Conservation (phyloP, 2,113 vertebrate species). For the Anoplopoma fimbria region DNA sequence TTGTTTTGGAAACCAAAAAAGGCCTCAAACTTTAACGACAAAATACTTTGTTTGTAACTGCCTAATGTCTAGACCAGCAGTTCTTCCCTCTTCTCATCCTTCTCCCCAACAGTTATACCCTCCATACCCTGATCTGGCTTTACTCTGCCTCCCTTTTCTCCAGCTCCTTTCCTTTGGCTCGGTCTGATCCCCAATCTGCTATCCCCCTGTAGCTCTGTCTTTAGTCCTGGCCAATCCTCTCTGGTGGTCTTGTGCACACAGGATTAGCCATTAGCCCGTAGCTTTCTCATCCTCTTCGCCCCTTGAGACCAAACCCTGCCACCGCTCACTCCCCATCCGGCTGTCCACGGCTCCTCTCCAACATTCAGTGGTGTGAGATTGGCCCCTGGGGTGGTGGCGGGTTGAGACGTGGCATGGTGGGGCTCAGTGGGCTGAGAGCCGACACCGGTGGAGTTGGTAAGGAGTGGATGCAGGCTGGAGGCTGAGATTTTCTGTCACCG, state of each 20-base stretch:
- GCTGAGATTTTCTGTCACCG: constrained; percentile 59
- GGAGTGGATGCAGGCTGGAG: constrained; percentile 38
- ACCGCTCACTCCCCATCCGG: constrained; percentile 39
- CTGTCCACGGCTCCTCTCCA: constrained; percentile 62
- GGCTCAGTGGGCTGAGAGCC: constrained; percentile 57
- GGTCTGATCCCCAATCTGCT: constrained; percentile 37
- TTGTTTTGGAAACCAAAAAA: background rate
- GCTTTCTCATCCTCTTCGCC: constrained; percentile 42
- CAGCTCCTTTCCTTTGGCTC: constrained; percentile 22
- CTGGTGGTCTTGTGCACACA: constrained; percentile 59
- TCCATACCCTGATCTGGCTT: constrained; percentile 24
- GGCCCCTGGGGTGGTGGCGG: constrained; percentile 59
- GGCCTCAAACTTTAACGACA: background rate
- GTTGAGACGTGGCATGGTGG: constrained; percentile 63
- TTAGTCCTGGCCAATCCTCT: constrained; percentile 59
- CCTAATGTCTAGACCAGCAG: background rate
- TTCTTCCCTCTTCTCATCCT: background rate
- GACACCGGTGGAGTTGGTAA: constrained; percentile 35
- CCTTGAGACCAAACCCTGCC: constrained; percentile 47
- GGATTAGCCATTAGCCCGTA: constrained; percentile 68
- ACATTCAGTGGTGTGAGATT: constrained; percentile 50
- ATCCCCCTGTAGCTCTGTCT: constrained; percentile 45
- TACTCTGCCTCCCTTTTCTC: background rate
- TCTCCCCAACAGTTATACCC: background rate
- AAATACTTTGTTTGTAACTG: background rate